Percentiles rank a stretch among this genome's conserved stretches.
Evolutionary conservation across 1,140 invertebrate genomes (phyloP).

Genomic region (Procambarus clarkii): DNA sequence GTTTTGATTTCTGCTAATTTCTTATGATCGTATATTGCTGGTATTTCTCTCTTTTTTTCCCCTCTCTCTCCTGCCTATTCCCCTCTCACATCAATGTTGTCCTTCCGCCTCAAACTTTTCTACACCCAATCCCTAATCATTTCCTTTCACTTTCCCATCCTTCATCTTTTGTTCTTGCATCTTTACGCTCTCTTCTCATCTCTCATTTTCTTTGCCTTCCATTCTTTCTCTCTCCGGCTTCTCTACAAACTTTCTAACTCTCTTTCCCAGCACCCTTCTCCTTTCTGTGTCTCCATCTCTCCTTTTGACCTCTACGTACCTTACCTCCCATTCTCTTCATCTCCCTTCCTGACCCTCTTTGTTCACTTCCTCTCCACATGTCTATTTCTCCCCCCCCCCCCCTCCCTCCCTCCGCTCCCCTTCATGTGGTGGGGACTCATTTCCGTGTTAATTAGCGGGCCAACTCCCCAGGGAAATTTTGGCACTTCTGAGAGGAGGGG

Average conservation of each 20-base stretch:
- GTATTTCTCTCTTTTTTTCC: too few species aligned
- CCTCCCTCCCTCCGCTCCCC: not conserved
- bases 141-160: too few species aligned
- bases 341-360: not conserved
- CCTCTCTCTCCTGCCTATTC: too few species aligned
- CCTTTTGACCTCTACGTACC: too few species aligned
- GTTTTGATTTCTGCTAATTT: too few species aligned
- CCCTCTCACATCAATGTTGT: too few species aligned
- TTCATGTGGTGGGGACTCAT: not conserved
- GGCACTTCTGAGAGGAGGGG: not conserved
- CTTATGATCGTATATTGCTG: too few species aligned
- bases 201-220: not conserved
- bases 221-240: too few species aligned
- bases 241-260: too few species aligned
- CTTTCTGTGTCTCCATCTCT: not conserved
- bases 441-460: slow-evolving; percentile 13
- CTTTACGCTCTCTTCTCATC: not conserved
- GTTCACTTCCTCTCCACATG: not conserved
- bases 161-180: not conserved
- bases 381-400: not conserved
- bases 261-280: not conserved
- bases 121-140: too few species aligned
- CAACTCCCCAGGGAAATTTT: slow-evolving; percentile 8
- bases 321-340: not conserved
- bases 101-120: too few species aligned